Evolutionary conservation across 2,797 vertebrate species (phyloP).

Genomic region (Agapornis canus): DNA sequence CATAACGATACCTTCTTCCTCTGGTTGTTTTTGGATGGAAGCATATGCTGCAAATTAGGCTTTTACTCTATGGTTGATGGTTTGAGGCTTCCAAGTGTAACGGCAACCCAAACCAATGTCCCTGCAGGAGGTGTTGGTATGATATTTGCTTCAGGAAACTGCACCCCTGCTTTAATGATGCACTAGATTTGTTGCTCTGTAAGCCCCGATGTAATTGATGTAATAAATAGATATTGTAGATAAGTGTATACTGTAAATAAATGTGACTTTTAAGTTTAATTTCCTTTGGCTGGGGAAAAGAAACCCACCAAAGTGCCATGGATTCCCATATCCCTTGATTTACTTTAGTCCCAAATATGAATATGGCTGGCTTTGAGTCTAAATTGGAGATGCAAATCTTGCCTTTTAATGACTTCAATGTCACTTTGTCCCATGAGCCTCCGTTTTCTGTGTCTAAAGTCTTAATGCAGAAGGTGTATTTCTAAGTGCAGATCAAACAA

Average conservation of each 20-base stretch:
- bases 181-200: neutral
- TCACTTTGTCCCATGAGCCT: neutral
- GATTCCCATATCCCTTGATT: neutral
- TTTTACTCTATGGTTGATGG: neutral
- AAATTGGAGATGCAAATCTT: neutral
- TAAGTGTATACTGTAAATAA: slow-evolving; percentile 8
- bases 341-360: neutral
- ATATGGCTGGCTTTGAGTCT: neutral
- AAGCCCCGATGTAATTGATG: neutral
- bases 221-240: neutral
- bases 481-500: neutral
- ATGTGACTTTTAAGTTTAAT: neutral
- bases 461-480: neutral
- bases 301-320: neutral
- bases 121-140: neutral
- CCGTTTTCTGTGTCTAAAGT: neutral
- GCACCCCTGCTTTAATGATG: neutral
- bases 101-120: neutral
- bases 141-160: neutral
- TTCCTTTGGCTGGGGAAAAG: neutral
- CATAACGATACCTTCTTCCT: neutral
- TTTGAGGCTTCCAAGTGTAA: neutral
- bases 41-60: neutral
- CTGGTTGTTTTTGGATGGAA: neutral
- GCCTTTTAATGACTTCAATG: neutral